Evolutionary conservation across 2,113 vertebrate species (phyloP), one percentile per base, ranked within the genome.

Genomic region (Scomber colias): DNA sequence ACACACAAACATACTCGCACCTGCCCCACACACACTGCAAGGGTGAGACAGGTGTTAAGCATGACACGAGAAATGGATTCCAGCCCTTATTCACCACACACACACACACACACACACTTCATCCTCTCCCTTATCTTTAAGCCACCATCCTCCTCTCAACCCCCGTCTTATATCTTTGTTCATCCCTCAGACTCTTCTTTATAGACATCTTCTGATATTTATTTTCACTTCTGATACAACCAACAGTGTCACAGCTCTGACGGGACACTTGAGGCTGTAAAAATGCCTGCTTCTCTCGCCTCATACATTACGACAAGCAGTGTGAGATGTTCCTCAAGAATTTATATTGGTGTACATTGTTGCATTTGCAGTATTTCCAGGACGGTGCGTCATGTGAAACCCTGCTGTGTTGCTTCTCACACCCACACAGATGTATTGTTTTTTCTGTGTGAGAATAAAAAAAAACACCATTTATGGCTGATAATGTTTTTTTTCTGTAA

Each of bases 401-500:
- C 60, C 61, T 68, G 76, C 51, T 86, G 71, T 88, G 78, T 85
- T 81, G 69, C 87, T 89, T 88, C 89, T 87, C 84, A 90, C 90
- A 76, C 87, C 86, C 89, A 87, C 86, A 75, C 77, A 76, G 30
- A 91, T 90, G 75, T 91, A 87, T 87, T 77, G 83, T 61, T 77
- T 56, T 61, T 63, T 69, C 27, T 60, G 27, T 12, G 68, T 78
- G 45, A 71, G 19, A 48, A 53, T 60, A 56, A 73, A 74, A 53
- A 63, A 73, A 74, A 74, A 66, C 65, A 86, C 49, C 80, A 86
- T 91, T 90, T 90, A 90, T 89, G 80, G 76, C 59, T 85, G 84
- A 89, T 90, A 85, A 89, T 85, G 71, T 67, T 86, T 87, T 82
- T 71, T 74, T 71, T 44, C 86, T 86, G 78, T 92, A 92, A 93